phyloP scores from a whole-genome alignment of 2,888 invertebrate genomes.

The Myathropa florea region DNA sequence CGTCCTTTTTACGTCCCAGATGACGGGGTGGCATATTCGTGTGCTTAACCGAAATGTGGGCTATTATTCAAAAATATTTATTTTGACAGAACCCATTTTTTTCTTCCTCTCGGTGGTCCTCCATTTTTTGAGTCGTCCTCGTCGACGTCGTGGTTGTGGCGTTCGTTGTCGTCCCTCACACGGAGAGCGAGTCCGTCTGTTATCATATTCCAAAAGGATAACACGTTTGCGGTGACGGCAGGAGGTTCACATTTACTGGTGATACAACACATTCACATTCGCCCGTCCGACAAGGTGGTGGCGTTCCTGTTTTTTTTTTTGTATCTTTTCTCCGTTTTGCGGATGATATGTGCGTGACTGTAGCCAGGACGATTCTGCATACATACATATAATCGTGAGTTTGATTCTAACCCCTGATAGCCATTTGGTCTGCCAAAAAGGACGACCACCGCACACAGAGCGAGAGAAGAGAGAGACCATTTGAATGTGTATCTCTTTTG shows the following conservation, averaged over 20 bases:
- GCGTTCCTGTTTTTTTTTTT: slow-evolving; percentile 18
- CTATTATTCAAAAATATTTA: slow-evolving; percentile 79
- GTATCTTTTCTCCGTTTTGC: not conserved
- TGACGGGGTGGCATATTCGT: slow-evolving; percentile 65
- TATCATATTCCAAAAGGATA: slow-evolving; percentile 68
- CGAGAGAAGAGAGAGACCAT: not conserved
- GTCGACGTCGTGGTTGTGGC: not conserved
- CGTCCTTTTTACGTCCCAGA: slow-evolving; percentile 51
- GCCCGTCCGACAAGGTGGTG: slow-evolving; percentile 43
- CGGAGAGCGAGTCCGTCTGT: slow-evolving; percentile 53
- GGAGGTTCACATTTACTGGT: slow-evolving; percentile 52
- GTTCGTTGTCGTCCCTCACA: not conserved
- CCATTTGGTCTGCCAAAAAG: slow-evolving; percentile 54
- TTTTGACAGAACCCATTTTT: slow-evolving; percentile 79
- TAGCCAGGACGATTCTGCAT: slow-evolving; percentile 11
- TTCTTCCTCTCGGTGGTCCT: slow-evolving; percentile 71
- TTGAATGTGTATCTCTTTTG: slow-evolving; percentile 46
- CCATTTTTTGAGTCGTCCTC: not conserved
- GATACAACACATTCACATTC: slow-evolving; percentile 36
- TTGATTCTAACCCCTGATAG: slow-evolving; percentile 69
- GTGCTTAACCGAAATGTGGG: slow-evolving; percentile 76
- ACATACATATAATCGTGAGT: slow-evolving; percentile 37
- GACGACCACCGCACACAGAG: slow-evolving; percentile 10
- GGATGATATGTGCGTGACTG: not conserved
- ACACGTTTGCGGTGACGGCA: slow-evolving; percentile 65